Conservation (phyloP, 2,113 vertebrate genomes). For the Clinocottus analis region DNA sequence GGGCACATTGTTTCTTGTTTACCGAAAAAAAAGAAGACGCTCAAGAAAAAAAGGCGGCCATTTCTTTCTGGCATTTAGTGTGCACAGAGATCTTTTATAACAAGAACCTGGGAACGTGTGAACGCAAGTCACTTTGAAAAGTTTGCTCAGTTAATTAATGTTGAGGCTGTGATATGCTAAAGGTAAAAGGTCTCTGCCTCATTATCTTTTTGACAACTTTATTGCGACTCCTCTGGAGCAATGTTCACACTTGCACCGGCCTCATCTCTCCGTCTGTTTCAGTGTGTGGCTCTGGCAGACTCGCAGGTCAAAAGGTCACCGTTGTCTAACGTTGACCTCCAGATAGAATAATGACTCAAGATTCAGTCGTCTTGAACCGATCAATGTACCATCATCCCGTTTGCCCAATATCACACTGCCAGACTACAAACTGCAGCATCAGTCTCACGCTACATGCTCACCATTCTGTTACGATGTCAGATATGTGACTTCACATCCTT, state of each 20-base stretch:
- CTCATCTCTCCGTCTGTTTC: slow-evolving; percentile 9
- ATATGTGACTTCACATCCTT: slow-evolving; percentile 9
- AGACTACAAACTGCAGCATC: neutral
- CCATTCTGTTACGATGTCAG: neutral
- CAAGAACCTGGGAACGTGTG: neutral
- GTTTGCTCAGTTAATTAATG: neutral
- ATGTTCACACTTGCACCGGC: slow-evolving; percentile 1
- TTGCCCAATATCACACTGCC: neutral
- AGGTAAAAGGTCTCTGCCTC: neutral
- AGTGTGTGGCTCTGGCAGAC: slow-evolving; percentile 1
- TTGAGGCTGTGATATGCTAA: neutral
- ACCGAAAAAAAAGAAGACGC: neutral
- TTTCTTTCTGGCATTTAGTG: neutral
- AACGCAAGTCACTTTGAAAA: neutral
- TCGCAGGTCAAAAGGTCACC: slow-evolving; percentile 26
- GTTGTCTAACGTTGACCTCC: slow-evolving; percentile 21
- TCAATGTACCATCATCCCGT: neutral
- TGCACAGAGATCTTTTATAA: neutral
- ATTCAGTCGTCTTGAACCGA: neutral
- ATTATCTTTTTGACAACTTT: neutral
- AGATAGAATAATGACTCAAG: neutral
- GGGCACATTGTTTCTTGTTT: neutral
- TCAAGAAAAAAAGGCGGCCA: neutral
- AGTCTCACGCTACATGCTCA: neutral
- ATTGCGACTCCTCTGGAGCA: neutral